These are phyloP conservation scores for Paramuricea clavata DNA, from an alignment of 92 coral and sea anemone genomes.

Conservation along the genomic window DNA sequence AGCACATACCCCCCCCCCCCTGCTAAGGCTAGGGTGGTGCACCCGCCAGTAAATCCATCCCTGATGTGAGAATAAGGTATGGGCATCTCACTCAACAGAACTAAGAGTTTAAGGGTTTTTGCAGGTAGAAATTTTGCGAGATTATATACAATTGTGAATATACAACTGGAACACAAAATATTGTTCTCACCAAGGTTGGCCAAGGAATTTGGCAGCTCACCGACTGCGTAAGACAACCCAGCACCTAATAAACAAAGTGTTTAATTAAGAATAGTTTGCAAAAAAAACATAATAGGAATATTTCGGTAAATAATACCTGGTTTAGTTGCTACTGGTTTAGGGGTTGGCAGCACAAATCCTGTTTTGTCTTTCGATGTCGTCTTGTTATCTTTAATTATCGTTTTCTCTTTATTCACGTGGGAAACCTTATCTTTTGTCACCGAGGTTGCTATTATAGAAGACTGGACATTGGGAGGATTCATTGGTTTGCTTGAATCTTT, in stretches of 20 bases:
- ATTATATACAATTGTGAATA: too few relatives aligned
- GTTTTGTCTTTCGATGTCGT: conserved; percentile 14
- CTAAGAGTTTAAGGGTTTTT: too few relatives aligned
- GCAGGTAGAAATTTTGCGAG: too few relatives aligned
- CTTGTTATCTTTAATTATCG: conserved; percentile 2
- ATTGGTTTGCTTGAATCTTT: not conserved
- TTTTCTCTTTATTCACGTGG: conserved; percentile 41
- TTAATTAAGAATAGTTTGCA: too few relatives aligned
- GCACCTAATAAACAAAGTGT: conserved; percentile 45
- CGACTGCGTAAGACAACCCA: conserved; percentile 90
- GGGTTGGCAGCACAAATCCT: conserved; percentile 6
- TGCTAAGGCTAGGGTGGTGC: too few relatives aligned
- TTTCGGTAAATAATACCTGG: conserved; percentile 12
- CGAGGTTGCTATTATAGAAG: conserved; percentile 54
- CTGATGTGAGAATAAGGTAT: too few relatives aligned
- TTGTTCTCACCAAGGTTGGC: conserved; percentile 89
- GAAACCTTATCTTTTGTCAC: conserved; percentile 36
- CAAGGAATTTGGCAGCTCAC: conserved; percentile 94
- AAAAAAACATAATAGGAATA: too few relatives aligned
- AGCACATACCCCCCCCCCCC: too few relatives aligned
- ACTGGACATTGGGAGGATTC: not conserved
- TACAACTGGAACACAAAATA: too few relatives aligned
- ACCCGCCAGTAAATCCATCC: too few relatives aligned
- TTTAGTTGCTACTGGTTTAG: conserved; percentile 22
- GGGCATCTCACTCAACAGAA: too few relatives aligned